These are phyloP conservation scores for Spinus olivaceus DNA, from an alignment of 2,797 vertebrate species.

Conservation along the genomic window DNA sequence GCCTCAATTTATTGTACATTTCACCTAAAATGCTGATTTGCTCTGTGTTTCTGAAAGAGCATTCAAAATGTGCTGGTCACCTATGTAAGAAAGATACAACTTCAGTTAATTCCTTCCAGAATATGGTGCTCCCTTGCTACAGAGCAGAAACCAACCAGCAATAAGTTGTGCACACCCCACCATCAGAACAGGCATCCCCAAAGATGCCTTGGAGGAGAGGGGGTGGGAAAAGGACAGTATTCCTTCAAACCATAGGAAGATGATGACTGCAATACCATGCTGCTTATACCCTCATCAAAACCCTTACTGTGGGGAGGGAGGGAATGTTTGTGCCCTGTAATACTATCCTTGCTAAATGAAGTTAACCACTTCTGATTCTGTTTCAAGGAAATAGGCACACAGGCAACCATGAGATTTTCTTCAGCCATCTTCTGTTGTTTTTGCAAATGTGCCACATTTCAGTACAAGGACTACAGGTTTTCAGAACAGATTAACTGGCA, in stretches of 20 bases:
- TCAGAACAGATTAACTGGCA: background rate
- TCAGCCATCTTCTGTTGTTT: background rate
- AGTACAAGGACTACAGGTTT: background rate
- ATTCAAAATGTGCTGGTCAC: background rate
- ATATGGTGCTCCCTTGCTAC: fast-evolving
- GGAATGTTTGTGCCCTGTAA: fast-evolving
- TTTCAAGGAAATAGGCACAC: background rate
- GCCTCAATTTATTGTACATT: background rate
- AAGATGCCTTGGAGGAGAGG: background rate
- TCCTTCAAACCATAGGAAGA: background rate
- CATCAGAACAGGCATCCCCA: background rate
- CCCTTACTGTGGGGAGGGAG: background rate
- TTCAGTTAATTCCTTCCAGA: background rate
- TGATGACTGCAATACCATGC: too few relatives aligned
- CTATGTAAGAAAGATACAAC: background rate
- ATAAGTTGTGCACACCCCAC: fast-evolving
- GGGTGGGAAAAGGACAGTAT: background rate
- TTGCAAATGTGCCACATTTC: background rate
- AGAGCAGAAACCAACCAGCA: background rate
- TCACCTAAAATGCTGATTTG: background rate
- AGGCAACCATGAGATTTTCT: background rate
- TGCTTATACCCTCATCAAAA: background rate
- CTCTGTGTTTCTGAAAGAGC: background rate
- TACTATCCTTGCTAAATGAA: background rate
- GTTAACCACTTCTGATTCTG: background rate